Base-by-base conservation (phyloP, 2,888 invertebrate species). In the Caradrina kadenii region DNA sequence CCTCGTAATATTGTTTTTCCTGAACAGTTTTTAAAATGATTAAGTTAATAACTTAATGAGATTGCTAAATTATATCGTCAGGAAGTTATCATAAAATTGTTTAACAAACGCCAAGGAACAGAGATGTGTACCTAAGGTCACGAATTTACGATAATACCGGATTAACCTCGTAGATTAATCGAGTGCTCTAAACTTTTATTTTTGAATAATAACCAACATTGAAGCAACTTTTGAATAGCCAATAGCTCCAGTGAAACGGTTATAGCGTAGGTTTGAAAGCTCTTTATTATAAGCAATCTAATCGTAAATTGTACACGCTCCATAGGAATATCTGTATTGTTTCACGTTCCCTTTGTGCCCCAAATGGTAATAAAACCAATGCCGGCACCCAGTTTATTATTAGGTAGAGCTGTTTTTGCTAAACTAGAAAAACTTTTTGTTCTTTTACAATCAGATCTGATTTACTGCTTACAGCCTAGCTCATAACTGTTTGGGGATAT, bases 291-390 rank as follows among this genome's bases (percentile, higher is more conserved):
- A 54, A 45, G 49, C 71, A 74, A 63, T 77, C 50, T 72, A 50
- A 74, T 72, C 50, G 60, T 60, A 78, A 63, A 63, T 63, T 55
- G 50, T 49, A 39, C 48, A 13, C 76, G 56, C 21, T 48, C 61
- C 50, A 60, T 31, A 76, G 77, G 26, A 71, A 60, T 69, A 77
- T 60, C 39, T 55, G 48, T 60, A 72, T 78, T 75, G 74, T 78
- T 75, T 60, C 50, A 56, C 39, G 52, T 56, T 73, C 31, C 21
- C 52, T 67, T 65, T 73, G 55, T 63, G 31, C 39, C 54, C 54
- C 58, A 59, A 68, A 69, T 13, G 1, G 62, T 48, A 54, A 74
- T 69, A 80, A 79, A 76, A 71, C 50, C 52, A 52, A 78, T 58
- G 19, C 48, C 48, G 39, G 22, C 22, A 56, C 60, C 21, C 39